Evolutionary conservation across 2,797 vertebrate genomes (phyloP).

Genomic region (Poeciliopsis presidionis): DNA sequence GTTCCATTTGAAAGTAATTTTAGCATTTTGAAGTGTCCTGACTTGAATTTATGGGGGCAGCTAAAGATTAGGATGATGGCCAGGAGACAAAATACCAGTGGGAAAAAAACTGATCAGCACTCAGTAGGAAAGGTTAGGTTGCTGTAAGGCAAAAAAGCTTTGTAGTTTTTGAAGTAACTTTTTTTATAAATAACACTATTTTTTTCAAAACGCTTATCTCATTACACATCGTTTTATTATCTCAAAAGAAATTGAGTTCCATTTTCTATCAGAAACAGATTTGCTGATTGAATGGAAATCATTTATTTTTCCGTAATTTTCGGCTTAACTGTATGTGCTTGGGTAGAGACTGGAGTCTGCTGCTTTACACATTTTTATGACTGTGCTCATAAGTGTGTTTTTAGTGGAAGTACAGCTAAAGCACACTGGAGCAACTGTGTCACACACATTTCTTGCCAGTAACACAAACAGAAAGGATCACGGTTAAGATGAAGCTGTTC

Average conservation of each 20-base stretch:
- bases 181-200: background rate
- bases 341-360: background rate
- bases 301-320: background rate
- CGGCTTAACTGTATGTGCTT: background rate
- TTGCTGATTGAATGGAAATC: background rate
- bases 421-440: background rate
- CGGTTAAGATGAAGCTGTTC: background rate
- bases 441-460: background rate
- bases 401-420: background rate
- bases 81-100: background rate
- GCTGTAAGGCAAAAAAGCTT: background rate
- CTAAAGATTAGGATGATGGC: background rate
- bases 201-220: background rate
- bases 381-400: background rate
- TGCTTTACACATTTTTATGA: background rate
- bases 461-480: background rate
- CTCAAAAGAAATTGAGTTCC: background rate
- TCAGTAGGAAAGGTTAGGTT: background rate
- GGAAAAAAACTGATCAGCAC: background rate
- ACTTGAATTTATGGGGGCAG: background rate
- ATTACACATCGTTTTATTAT: background rate
- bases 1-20: background rate
- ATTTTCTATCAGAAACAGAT: background rate
- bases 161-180: background rate
- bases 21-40: background rate